phyloP scores from a whole-genome alignment of 2,113 vertebrate species.

The Ranitomeya variabilis region DNA sequence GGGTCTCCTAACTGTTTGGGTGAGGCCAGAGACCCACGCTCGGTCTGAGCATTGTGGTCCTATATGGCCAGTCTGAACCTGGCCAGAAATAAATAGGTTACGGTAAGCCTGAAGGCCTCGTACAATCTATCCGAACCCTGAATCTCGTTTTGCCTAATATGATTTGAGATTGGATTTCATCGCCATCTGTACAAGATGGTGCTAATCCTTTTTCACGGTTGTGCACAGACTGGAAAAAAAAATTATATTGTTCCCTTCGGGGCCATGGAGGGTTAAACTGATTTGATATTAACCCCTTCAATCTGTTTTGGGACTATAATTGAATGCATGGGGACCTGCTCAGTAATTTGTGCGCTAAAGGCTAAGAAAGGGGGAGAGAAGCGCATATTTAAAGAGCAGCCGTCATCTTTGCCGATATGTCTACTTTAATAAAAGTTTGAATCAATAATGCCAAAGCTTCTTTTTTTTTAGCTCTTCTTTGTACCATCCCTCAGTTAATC shows the following conservation, averaged over 20 bases:
- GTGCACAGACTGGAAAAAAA: neutral
- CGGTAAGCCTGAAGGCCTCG: neutral
- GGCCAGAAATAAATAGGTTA: neutral
- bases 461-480: no score
- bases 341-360: neutral
- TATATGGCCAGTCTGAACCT: no score
- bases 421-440: no score
- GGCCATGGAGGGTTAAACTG: neutral
- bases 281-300: neutral
- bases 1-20: no score
- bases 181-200: constrained; percentile 29
- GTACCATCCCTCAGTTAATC: no score
- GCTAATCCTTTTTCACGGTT: constrained; percentile 22
- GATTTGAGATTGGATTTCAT: constrained; percentile 26
- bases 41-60: no score
- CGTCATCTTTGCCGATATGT: no score
- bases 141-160: constrained; percentile 33
- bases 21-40: no score
- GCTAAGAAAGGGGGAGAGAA: no score
- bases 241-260: neutral
- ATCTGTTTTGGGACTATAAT: neutral
- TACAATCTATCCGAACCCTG: neutral
- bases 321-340: neutral
- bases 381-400: no score
- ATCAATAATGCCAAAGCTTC: no score